Base-by-base conservation (phyloP, 2,888 invertebrate species). In the Eupithecia subumbrata region DNA sequence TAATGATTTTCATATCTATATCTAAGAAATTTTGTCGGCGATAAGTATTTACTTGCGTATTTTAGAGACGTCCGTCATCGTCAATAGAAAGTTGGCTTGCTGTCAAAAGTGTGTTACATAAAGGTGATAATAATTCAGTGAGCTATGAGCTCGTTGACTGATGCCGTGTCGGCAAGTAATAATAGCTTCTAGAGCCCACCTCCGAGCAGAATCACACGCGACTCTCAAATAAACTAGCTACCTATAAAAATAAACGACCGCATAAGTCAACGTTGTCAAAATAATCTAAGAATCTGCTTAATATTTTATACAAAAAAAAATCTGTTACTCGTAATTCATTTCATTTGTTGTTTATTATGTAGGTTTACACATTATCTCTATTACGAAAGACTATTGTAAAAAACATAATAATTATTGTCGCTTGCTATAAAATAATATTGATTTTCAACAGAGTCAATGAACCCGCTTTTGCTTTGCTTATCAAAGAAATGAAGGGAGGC, bases 191-290 rank as follows among this genome's bases (percentile, higher is more conserved):
- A 83, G 88, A 87, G 89, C 89, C 89, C 89, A 90, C 90, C 91
- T 88, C 86, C 86, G 86, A 87, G 86, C 86, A 88, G 87, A 86
- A 90, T 90, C 88, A 89, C 89, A 91, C 88, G 88, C 89, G 88
- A 87, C 90, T 91, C 87, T 88, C 91, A 87, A 92, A 93, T 92
- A 92, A 91, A 91, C 89, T 88, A 88, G 89, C 89, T 90, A n/a
- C n/a, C n/a, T n/a, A 92, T 93, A 92, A 93, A 94, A 93, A 93
- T 94, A 94, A 94, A 94, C 92, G 92, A 88, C 86, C 88, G 88
- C 92, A 94, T 94, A 93, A 92, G 91, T 94, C 93, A 94, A 90
- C 91, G 87, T 85, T 93, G 94, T 94, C 94, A 93, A 92, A 94
- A 94, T 92, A 93, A 90, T 90, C 88, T 86, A 86, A 84, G 86